These are phyloP conservation scores for Mesodorylaimus sp. DNA, from an alignment of 2,888 invertebrate genomes.

Conservation along the genomic window DNA sequence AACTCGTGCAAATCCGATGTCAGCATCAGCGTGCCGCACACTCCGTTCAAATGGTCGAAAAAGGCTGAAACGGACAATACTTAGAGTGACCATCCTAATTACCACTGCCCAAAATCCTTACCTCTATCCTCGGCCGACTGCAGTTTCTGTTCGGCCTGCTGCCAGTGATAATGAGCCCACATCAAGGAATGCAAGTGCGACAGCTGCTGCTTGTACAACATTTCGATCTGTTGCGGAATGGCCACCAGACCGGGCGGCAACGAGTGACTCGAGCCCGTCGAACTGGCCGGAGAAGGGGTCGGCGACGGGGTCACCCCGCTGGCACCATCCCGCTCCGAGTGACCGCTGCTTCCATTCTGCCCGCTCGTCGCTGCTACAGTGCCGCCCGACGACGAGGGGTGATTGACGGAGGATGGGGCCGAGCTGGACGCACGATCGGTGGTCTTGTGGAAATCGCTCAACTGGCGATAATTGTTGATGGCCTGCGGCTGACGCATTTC, in stretches of 20 bases:
- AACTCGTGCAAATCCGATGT: constrained; percentile 1
- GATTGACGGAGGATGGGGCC: neutral
- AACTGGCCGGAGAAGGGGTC: constrained; percentile 8
- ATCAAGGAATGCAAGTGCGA: constrained; percentile 7
- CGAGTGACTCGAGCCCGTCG: constrained; percentile 7
- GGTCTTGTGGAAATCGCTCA: constrained; percentile 2
- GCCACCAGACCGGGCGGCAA: constrained; percentile 8
- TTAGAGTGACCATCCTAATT: neutral
- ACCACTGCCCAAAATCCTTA: neutral
- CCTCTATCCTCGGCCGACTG: neutral
- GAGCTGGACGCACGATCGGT: neutral
- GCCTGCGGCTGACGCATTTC: constrained; percentile 5
- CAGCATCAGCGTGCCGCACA: constrained; percentile 6
- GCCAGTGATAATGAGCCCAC: constrained; percentile 6
- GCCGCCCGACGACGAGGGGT: neutral
- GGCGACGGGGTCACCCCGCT: constrained; percentile 5
- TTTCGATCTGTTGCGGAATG: constrained; percentile 8
- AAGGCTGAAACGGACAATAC: constrained; percentile 8
- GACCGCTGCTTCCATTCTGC: too few relatives aligned
- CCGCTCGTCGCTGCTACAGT: neutral
- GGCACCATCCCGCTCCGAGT: too few relatives aligned
- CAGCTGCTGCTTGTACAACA: constrained; percentile 9
- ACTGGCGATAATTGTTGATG: constrained; percentile 3
- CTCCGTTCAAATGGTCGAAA: constrained; percentile 5
- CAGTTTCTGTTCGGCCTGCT: constrained; percentile 2